Conservation (phyloP, 2,113 vertebrate species). For the Pterophyllum scalare region DNA sequence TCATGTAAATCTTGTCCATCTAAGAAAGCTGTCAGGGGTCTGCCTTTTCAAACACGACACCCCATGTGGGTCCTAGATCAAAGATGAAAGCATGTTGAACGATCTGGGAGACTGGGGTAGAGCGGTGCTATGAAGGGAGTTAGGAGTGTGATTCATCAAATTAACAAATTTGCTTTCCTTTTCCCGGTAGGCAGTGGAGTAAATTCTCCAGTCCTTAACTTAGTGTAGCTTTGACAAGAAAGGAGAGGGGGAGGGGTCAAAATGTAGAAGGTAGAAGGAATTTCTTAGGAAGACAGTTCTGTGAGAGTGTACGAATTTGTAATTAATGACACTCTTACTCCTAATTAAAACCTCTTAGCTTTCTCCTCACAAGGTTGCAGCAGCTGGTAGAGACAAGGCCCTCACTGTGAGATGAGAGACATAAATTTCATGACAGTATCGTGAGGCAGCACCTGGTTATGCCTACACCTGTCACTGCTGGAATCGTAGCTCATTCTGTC, state of each 20-base stretch:
- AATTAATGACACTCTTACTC: constrained; percentile 91
- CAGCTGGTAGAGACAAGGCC: constrained; percentile 87
- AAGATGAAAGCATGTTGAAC: constrained; percentile 64
- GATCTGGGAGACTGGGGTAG: constrained; percentile 46
- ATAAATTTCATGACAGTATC: constrained; percentile 93
- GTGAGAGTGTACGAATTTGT: constrained; percentile 76
- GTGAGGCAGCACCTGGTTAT: constrained; percentile 88
- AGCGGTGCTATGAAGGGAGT: constrained; percentile 53
- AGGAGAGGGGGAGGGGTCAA: constrained; percentile 66
- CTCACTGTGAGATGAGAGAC: constrained; percentile 82
- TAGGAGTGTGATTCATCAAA: constrained; percentile 70
- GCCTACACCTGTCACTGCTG: constrained; percentile 85
- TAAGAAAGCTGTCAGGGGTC: constrained; percentile 64
- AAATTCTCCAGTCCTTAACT: constrained; percentile 68
- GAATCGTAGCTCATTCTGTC: constrained; percentile 91
- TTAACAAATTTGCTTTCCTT: constrained; percentile 73
- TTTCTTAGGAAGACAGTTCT: constrained; percentile 75
- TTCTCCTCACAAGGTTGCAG: constrained; percentile 88
- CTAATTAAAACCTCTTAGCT: constrained; percentile 98
- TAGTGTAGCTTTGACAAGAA: constrained; percentile 49
- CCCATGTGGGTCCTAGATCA: constrained; percentile 69
- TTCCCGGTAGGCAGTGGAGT: constrained; percentile 50
- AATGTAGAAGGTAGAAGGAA: constrained; percentile 65
- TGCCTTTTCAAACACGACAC: constrained; percentile 62
- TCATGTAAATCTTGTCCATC: constrained; percentile 64